Conservation (phyloP, 2,797 vertebrate genomes). For the Chanos chanos region DNA sequence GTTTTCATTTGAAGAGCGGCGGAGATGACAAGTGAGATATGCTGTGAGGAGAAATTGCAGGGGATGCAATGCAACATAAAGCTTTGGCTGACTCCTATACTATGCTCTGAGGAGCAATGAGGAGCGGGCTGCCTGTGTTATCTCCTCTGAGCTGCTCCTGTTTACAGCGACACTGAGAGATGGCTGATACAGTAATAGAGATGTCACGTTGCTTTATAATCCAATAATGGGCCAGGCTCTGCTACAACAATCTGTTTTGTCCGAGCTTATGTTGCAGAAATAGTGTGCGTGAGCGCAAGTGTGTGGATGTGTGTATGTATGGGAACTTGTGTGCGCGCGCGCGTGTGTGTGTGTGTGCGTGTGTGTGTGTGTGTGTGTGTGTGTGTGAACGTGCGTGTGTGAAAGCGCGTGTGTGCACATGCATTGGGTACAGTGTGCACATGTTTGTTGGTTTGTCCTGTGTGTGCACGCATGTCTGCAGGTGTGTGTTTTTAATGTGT, state of each 20-base stretch:
- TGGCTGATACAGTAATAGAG: constrained; percentile 38
- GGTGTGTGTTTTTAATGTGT: too few species aligned
- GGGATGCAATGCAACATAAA: background rate
- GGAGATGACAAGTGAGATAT: too few species aligned
- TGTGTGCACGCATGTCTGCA: background rate
- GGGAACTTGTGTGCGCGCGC: background rate
- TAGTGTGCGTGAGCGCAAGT: constrained; percentile 24
- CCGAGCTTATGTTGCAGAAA: constrained; percentile 31
- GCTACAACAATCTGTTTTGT: constrained; percentile 26
- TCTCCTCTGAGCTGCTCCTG: constrained; percentile 17
- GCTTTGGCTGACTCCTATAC: background rate
- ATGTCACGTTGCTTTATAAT: constrained; percentile 50
- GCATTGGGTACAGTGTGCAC: background rate
- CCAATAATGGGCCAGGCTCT: constrained; percentile 38
- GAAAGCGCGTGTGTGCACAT: background rate
- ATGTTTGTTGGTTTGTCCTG: background rate
- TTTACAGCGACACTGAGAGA: constrained; percentile 35
- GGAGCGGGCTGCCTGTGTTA: constrained; percentile 15
- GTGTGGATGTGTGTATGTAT: constrained; percentile 12
- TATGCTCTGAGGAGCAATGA: background rate
- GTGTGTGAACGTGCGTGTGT: constrained; percentile 5
- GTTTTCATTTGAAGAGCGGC: too few species aligned
- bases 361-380: constrained; percentile 10
- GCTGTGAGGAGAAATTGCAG: background rate
- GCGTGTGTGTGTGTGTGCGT: constrained; percentile 5